phyloP scores from a whole-genome alignment of 1,140 invertebrate genomes.

The Lethocerus indicus region DNA sequence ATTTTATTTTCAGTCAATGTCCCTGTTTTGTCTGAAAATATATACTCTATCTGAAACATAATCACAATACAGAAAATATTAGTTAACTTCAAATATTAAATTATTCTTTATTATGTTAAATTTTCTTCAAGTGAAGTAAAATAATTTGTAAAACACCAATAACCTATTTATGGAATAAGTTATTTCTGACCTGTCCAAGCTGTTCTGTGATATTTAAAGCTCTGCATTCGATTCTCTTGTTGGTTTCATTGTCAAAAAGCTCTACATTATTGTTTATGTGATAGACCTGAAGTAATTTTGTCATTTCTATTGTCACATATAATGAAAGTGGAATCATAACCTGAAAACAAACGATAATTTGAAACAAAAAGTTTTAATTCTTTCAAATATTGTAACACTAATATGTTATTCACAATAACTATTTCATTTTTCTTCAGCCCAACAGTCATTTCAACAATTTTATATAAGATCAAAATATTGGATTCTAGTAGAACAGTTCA shows the following conservation, averaged over 20 bases:
- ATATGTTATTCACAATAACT: background rate
- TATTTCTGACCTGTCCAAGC: conserved; percentile 57
- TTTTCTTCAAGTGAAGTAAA: background rate
- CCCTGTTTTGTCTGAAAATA: conserved; percentile 96
- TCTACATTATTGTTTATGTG: conserved; percentile 84
- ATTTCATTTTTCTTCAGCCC: too few species aligned
- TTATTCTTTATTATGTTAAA: background rate
- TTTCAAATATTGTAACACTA: background rate
- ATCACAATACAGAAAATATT: conserved; percentile 4
- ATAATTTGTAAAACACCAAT: background rate
- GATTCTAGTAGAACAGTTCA: too few species aligned
- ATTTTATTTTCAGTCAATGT: conserved; percentile 94
- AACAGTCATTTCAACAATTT: too few species aligned
- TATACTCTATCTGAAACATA: conserved; percentile 58
- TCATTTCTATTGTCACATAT: conserved; percentile 93
- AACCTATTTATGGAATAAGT: too few species aligned
- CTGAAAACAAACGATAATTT: conserved; percentile 26
- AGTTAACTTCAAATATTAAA: background rate
- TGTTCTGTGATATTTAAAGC: conserved; percentile 96
- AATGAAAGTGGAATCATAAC: conserved; percentile 94
- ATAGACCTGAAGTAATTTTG: conserved; percentile 90
- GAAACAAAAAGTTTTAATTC: background rate
- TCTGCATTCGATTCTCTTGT: conserved; percentile 81
- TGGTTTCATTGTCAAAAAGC: conserved; percentile 64
- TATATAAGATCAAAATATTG: too few species aligned